These are phyloP conservation scores for Basileuterus tristriatus DNA, from an alignment of 2,797 vertebrate species.

Conservation along the genomic window DNA sequence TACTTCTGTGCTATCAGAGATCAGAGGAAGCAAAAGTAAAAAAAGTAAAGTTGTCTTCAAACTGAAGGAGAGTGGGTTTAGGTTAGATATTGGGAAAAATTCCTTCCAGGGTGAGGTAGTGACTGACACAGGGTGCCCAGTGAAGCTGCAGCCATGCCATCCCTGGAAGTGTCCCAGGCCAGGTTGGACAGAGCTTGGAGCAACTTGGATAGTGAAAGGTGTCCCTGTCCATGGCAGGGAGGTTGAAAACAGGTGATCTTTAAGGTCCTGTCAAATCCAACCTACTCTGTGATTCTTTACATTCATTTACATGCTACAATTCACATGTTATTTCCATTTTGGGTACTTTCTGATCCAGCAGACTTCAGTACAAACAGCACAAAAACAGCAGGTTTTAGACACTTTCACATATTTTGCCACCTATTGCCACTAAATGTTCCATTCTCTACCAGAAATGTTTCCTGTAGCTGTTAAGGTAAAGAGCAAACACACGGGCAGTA, in stretches of 20 bases:
- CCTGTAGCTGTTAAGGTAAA: background rate
- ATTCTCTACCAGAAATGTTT: background rate
- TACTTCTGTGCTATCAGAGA: background rate
- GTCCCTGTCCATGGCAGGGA: too few relatives aligned
- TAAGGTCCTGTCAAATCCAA: background rate
- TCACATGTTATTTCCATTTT: background rate
- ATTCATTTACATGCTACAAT: background rate
- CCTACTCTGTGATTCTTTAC: background rate
- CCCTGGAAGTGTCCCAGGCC: background rate
- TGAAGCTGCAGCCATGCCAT: background rate
- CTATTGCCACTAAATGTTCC: background rate
- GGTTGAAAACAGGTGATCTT: background rate
- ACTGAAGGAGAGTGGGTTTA: background rate
- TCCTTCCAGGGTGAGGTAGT: background rate
- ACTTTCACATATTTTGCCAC: background rate
- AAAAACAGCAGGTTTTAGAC: background rate
- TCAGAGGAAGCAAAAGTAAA: background rate
- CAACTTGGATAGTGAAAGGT: background rate
- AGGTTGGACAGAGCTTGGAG: background rate
- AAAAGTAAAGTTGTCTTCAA: background rate
- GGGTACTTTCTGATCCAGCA: background rate
- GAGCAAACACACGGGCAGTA: fast-evolving
- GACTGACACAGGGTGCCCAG: background rate
- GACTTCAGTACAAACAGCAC: background rate
- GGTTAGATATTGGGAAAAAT: background rate